Percentiles rank a stretch among this genome's conserved stretches.
Evolutionary conservation across 2,797 vertebrate genomes (phyloP).

Genomic region (Premnoplex brunnescens): DNA sequence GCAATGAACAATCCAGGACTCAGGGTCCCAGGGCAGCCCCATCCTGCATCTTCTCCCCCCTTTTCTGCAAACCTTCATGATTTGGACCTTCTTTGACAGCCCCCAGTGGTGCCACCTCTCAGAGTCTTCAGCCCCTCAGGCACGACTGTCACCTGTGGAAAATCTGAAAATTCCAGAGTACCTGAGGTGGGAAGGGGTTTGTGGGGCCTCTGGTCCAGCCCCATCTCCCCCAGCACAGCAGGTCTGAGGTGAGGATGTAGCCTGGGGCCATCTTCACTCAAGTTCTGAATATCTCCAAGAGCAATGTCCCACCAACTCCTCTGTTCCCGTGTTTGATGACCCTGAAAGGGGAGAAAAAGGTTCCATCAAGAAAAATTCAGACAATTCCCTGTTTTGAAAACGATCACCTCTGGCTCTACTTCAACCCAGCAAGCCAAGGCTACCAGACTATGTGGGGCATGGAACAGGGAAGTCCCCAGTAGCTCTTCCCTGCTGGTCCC

Average conservation of each 20-base stretch:
- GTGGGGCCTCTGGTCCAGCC: background rate
- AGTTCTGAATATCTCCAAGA: background rate
- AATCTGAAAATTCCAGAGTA: background rate
- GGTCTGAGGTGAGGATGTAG: fast-evolving
- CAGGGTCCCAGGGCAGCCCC: background rate
- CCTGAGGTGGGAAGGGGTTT: background rate
- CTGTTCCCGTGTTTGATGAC: background rate
- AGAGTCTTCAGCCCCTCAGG: background rate
- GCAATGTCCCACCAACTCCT: fast-evolving
- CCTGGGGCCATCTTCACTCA: background rate
- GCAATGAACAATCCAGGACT: background rate
- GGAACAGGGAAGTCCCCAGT: fast-evolving
- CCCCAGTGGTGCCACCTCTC: background rate
- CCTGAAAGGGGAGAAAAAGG: fast-evolving
- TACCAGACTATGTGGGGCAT: fast-evolving
- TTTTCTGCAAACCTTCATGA: background rate
- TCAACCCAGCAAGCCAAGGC: fast-evolving
- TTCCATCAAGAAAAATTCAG: background rate
- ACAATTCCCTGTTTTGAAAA: fast-evolving
- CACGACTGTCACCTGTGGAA: background rate
- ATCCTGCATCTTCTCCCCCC: background rate
- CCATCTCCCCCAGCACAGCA: background rate
- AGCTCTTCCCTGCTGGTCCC: background rate
- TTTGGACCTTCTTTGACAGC: background rate
- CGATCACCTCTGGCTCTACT: background rate